These are phyloP conservation scores for Apogon hyalosoma DNA, from an alignment of 2,797 vertebrate species.

Conservation along the genomic window DNA sequence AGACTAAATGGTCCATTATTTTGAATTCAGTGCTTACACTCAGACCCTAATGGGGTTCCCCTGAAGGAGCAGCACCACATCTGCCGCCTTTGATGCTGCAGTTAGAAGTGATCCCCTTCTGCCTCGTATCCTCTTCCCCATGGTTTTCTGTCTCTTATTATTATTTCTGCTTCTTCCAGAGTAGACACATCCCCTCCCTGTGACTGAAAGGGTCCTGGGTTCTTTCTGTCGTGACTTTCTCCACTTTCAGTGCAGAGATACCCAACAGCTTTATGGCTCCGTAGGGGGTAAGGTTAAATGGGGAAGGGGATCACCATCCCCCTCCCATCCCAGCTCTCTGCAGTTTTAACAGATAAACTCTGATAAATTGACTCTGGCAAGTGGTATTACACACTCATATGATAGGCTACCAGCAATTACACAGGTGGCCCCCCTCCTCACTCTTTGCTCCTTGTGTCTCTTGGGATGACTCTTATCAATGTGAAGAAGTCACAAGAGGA, in stretches of 20 bases:
- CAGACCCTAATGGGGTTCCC: conserved; percentile 46
- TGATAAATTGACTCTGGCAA: conserved; percentile 74
- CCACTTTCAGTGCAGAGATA: conserved; percentile 75
- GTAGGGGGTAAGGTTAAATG: conserved; percentile 27
- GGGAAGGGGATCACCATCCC: conserved; percentile 53
- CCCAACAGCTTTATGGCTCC: conserved; percentile 65
- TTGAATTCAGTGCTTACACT: conserved; percentile 50
- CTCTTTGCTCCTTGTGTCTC: conserved; percentile 54
- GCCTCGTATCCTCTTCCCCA: conserved; percentile 38
- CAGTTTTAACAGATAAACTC: conserved; percentile 75
- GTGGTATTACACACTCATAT: conserved; percentile 66
- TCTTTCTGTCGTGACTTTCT: conserved; percentile 75
- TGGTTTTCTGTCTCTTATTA: conserved; percentile 55
- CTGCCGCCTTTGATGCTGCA: conserved; percentile 72
- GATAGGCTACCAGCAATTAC: conserved; percentile 63
- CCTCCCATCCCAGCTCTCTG: conserved; percentile 44
- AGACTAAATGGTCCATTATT: conserved; percentile 65
- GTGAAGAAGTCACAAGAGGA: conserved; percentile 83
- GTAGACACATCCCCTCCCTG: conserved; percentile 74
- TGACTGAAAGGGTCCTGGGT: conserved; percentile 57
- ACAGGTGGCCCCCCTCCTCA: conserved; percentile 23
- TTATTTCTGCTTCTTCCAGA: conserved; percentile 60
- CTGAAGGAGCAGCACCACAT: conserved; percentile 64
- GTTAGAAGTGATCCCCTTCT: conserved; percentile 49
- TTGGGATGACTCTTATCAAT: conserved; percentile 75